Base-by-base conservation (phyloP, 2,888 invertebrate species). In the Caenorhabditis drosophilae region DNA sequence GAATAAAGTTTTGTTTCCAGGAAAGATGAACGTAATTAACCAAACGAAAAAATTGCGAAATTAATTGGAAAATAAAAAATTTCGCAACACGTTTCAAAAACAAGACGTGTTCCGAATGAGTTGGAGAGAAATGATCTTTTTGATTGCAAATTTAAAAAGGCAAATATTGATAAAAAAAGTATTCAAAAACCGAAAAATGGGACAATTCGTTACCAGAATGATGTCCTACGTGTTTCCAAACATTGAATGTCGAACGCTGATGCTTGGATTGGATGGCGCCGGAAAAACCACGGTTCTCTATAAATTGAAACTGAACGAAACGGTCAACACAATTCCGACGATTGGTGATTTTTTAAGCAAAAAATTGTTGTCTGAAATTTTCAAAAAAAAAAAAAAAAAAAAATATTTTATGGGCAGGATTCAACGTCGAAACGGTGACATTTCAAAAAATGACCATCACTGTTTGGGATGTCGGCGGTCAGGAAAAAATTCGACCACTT, bases 361-460 rank as follows among this genome's bases (percentile, higher is more conserved):
- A 20, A 27, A 25, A n/a, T 25, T 26, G 15, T n/a, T 38, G 15
- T 47, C n/a, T n/a, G n/a, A n/a, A n/a, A n/a, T n/a, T n/a, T 38
- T 50, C 18, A 36, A 38, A 27, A n/a, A 18, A 22, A 38, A 38
- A 50, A 15, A 31, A 34, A 2, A 18, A 22, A 38, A 38, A 50
- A 15, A 31, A 34, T 6, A 18, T 2, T 48, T 48, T 48, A 82
- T n/a, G n/a, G n/a, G 15, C 78, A 88, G 96, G 96, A 7, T 97
- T 97, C 85, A 97, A 97, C 85, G 97, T 97, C 26, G 97, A 97
- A 85, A 97, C 96, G 2, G 96, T 97, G 6, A 96, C 97, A 84
- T 97, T 97, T 87, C 96, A 95, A 88, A 97, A 97, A 86, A 95
- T 97, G 83, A 92, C 92, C 84, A 97, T 97, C 84, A 97, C 96